These are phyloP conservation scores for Poecile atricapillus DNA, from an alignment of 2,113 vertebrate genomes.

Conservation along the genomic window DNA sequence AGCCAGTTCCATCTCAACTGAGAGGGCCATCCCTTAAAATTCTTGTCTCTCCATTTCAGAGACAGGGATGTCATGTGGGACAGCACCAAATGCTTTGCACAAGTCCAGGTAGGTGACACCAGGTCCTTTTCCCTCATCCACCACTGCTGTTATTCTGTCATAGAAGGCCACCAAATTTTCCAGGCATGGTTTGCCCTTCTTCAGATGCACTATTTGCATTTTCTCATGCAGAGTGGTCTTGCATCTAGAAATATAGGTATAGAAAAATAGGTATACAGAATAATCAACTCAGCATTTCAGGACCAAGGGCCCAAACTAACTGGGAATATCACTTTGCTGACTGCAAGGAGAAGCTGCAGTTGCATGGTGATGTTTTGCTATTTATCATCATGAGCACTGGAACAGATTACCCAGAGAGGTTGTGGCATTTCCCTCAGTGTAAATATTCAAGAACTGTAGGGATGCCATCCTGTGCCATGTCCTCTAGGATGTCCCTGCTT, in stretches of 20 bases:
- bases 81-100: neutral
- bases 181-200: neutral
- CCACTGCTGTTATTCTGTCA: neutral
- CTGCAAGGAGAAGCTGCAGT: neutral
- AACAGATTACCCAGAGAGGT: neutral
- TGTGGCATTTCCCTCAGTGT: neutral
- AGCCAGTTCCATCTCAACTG: neutral
- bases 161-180: neutral
- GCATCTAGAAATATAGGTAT: neutral
- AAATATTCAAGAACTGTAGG: neutral
- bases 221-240: neutral
- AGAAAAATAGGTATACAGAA: neutral
- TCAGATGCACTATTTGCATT: neutral
- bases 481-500: neutral
- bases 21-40: neutral
- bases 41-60: neutral
- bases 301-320: neutral
- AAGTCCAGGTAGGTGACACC: neutral
- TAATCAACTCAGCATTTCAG: neutral
- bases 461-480: neutral
- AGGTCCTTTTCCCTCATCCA: neutral
- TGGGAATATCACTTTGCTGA: neutral
- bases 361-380: neutral
- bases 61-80: neutral
- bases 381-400: neutral